phyloP scores from a whole-genome alignment of 2,888 invertebrate species.

The Limnephilus rhombicus region DNA sequence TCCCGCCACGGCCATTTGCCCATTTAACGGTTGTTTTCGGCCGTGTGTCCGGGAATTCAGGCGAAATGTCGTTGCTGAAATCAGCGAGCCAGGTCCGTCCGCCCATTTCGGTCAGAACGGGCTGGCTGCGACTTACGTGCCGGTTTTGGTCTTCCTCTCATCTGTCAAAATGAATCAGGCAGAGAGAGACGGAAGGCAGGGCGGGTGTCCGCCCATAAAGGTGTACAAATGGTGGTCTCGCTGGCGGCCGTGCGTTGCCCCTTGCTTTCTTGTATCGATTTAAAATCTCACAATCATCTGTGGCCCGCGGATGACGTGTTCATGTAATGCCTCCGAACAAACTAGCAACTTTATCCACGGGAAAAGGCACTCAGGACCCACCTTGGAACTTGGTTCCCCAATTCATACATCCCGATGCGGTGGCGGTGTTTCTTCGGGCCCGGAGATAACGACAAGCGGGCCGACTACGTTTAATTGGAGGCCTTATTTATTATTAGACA shows the following conservation, averaged over 20 bases:
- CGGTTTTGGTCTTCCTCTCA: constrained; percentile 51
- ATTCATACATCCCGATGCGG: constrained; percentile 4
- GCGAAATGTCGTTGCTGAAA: constrained; percentile 46
- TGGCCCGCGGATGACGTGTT: constrained; percentile 53
- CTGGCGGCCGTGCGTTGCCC: constrained; percentile 56
- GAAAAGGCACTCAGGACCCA: constrained; percentile 15
- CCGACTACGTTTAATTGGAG: constrained; percentile 32
- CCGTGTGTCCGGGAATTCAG: constrained; percentile 44
- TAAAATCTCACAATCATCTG: constrained; percentile 56
- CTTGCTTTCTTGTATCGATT: constrained; percentile 59
- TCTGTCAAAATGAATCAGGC: constrained; percentile 59
- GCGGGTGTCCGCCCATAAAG: constrained; percentile 50
- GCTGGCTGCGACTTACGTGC: constrained; percentile 57
- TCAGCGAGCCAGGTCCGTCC: constrained; percentile 58
- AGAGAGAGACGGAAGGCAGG: constrained; percentile 54
- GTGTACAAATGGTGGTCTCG: constrained; percentile 54
- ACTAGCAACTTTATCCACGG: constrained; percentile 13
- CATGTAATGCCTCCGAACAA: constrained; percentile 9
- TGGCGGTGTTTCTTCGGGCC: not conserved
- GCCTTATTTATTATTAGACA: constrained; percentile 52
- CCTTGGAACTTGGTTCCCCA: constrained; percentile 11
- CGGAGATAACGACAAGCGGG: constrained; percentile 18
- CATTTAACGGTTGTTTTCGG: constrained; percentile 39
- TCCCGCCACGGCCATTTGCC: not conserved
- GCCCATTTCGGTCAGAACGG: constrained; percentile 56